Percentiles rank a stretch among this genome's conserved stretches.
Evolutionary conservation across 2,113 vertebrate species (phyloP).

Genomic region (Ginglymostoma cirratum): DNA sequence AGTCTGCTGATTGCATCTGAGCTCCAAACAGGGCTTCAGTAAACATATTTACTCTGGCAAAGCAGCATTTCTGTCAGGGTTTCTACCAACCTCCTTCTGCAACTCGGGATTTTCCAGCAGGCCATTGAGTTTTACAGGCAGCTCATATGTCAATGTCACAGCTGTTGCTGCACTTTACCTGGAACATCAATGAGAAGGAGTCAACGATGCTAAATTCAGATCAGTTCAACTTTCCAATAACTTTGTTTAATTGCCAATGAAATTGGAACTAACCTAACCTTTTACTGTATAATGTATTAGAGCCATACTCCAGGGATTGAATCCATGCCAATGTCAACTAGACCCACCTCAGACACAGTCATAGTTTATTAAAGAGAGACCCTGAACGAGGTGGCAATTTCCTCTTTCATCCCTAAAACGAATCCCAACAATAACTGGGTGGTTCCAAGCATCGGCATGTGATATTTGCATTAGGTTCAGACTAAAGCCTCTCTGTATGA

Average conservation of each 20-base stretch:
- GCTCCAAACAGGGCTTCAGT: neutral
- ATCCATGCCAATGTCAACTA: conserved; percentile 6
- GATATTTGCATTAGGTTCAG: neutral
- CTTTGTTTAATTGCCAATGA: neutral
- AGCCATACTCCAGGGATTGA: neutral
- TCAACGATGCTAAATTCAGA: neutral
- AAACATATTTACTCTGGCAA: neutral
- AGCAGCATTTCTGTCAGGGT: neutral
- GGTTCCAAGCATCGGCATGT: neutral
- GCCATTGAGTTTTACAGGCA: neutral
- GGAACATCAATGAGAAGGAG: neutral
- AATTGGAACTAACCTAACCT: neutral
- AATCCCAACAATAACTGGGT: neutral
- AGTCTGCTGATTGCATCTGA: neutral
- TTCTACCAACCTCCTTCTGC: neutral
- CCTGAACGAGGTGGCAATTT: neutral
- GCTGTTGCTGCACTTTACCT: neutral
- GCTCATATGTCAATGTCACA: conserved; percentile 18
- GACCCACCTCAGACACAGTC: conserved; percentile 11
- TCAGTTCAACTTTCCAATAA: neutral
- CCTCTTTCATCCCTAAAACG: neutral
- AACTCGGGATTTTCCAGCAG: neutral
- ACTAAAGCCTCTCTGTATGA: neutral
- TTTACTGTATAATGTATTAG: neutral
- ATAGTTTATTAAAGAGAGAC: conserved; percentile 8